Base-by-base conservation (phyloP, 2,888 invertebrate genomes). In the Amphipyra tragopoginis region DNA sequence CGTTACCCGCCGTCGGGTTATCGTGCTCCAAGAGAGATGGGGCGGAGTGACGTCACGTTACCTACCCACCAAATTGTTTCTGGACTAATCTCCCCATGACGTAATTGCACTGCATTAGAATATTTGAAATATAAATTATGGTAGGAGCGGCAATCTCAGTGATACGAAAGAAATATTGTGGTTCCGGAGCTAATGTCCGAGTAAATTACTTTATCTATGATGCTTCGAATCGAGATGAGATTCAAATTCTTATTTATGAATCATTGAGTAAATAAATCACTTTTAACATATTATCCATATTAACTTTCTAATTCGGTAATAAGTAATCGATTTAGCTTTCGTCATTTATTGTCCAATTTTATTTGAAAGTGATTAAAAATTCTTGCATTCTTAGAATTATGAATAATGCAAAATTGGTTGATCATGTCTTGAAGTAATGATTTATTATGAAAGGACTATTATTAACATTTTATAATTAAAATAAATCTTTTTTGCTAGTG, bases 161-260 rank as follows among this genome's bases (percentile, higher is more conserved):
- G 86, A 86, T 87, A 82, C 79, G 79, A 77, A 83, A 86, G 84
- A 88, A 82, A 81, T 87, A 88, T 86, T 85, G 80, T 82, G 77
- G 81, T 84, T 83, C 79, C 64, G 60, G 70, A 79, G 79, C 72
- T 83, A 77, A 78, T 72, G 83, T 77, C 69, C 65, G 63, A 75
- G 79, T 79, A 81, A 84, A 83, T 86, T 76, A 77, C 79, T 76
- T 72, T 78, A 78, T 77, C 79, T 77, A 55, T 72, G 66, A 82
- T 72, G 66, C 69, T 71, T 69, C 53, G 67, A 72, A 39, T 42
- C 14, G 40, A 76, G 75, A 76, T 72, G 73, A 59, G 64, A 77
- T 77, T 75, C 63, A 77, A 80, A 79, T 75, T 71, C 74, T 79
- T 75, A 71, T 81, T 80, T 79, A 72, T 77, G 67, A 65, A 56